Percentiles rank a stretch among this genome's conserved stretches.
Evolutionary conservation across 2,888 invertebrate genomes (phyloP).

Genomic region (Pemphredon lugubris): DNA sequence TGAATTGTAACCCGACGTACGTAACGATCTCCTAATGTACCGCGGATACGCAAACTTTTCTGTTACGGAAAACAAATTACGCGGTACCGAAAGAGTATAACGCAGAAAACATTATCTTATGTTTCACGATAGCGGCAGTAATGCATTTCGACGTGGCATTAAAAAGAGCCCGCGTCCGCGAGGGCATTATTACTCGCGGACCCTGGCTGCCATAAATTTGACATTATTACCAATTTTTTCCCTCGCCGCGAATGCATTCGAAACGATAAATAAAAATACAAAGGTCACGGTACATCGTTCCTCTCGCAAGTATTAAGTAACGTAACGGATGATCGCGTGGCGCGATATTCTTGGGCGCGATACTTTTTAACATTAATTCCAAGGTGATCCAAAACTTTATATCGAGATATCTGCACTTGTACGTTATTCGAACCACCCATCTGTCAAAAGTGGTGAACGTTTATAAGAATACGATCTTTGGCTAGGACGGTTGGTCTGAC

Average conservation of each 20-base stretch:
- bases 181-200: slow-evolving; percentile 6
- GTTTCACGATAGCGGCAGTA: slow-evolving; percentile 5
- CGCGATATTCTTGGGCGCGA: neutral
- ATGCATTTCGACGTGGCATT: slow-evolving; percentile 6
- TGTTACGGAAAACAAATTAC: neutral
- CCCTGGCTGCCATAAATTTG: slow-evolving; percentile 6
- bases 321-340: slow-evolving; percentile 4
- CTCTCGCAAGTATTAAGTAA: neutral
- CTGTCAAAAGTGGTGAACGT: too few species aligned
- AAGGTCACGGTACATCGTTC: slow-evolving; percentile 16
- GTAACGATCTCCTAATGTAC: too few species aligned
- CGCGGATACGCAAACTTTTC: too few species aligned
- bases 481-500: too few species aligned
- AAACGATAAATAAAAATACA: slow-evolving; percentile 21
- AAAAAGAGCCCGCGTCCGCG: neutral
- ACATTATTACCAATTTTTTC: slow-evolving; percentile 15
- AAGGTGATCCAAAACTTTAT: too few species aligned
- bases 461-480: too few species aligned
- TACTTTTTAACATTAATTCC: too few species aligned
- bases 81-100: neutral
- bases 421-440: too few species aligned
- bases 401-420: too few species aligned
- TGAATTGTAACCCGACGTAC: too few species aligned
- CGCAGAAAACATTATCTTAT: neutral
- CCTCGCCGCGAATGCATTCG: neutral